Percentiles rank a stretch among this genome's conserved stretches.
phyloP scores from a whole-genome alignment of 1,140 invertebrate species.

The Penaeus japonicus region DNA sequence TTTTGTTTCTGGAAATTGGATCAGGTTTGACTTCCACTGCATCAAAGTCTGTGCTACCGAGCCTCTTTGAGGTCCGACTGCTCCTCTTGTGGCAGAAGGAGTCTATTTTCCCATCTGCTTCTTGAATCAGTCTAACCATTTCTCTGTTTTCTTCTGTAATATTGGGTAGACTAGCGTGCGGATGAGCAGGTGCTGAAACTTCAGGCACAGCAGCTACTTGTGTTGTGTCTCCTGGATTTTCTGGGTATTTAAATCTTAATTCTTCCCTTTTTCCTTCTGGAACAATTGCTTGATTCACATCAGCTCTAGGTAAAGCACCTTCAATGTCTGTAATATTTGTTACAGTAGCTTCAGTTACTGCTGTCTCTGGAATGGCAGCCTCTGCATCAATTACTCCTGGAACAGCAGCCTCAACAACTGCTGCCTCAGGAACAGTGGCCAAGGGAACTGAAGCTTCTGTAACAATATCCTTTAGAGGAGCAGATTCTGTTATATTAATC shows the following conservation, averaged over 20 bases:
- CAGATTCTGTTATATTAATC: too few relatives aligned
- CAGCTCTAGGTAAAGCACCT: too few relatives aligned
- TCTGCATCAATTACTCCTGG: constrained; percentile 4
- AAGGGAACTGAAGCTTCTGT: too few relatives aligned
- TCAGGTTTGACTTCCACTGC: constrained; percentile 38
- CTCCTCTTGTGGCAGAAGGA: constrained; percentile 55
- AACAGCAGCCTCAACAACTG: neutral
- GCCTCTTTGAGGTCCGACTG: constrained; percentile 51
- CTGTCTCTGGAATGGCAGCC: constrained; percentile 15
- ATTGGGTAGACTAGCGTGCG: neutral
- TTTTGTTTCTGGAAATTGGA: constrained; percentile 20
- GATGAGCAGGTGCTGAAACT: neutral
- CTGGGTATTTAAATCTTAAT: too few relatives aligned
- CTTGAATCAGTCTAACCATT: constrained; percentile 55
- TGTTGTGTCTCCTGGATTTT: too few relatives aligned
- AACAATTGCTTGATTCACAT: too few relatives aligned
- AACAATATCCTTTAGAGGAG: too few relatives aligned
- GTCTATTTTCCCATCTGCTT: constrained; percentile 41
- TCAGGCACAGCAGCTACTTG: constrained; percentile 24
- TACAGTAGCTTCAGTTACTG: neutral
- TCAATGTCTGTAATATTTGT: too few relatives aligned
- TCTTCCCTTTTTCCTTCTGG: too few relatives aligned
- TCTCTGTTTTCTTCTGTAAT: constrained; percentile 40
- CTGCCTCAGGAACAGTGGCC: neutral
- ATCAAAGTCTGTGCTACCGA: constrained; percentile 48